A percentile compares a stretch with the other conserved stretches of the same genome.
These are phyloP conservation scores for Microctenopoma steveboyesi DNA, from an alignment of 2,797 vertebrate genomes.

Conservation along the genomic window DNA sequence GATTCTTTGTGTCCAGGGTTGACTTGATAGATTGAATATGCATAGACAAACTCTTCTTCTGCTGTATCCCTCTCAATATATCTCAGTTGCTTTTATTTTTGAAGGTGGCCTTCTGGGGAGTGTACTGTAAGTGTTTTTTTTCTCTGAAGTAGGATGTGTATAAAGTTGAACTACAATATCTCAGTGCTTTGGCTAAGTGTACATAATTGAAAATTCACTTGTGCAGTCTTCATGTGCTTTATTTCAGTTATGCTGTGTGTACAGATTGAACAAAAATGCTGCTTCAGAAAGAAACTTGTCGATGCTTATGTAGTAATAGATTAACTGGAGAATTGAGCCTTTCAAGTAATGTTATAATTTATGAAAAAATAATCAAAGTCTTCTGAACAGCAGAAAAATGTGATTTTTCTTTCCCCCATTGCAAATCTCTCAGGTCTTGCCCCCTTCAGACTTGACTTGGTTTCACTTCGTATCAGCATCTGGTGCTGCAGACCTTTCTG, in stretches of 20 bases:
- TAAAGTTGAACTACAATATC: conserved; percentile 29
- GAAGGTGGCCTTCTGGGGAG: conserved; percentile 62
- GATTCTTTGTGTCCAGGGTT: not conserved
- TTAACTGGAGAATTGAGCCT: not conserved
- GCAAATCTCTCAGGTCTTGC: conserved; percentile 6
- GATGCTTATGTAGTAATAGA: conserved; percentile 8
- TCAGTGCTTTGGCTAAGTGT: conserved; percentile 61
- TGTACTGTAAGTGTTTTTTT: conserved; percentile 31
- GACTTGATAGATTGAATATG: not conserved
- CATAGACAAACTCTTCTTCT: not conserved
- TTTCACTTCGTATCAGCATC: not conserved
- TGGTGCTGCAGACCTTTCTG: not conserved
- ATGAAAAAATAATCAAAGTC: conserved; percentile 16
- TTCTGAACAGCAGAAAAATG: not conserved
- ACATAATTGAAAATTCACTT: conserved; percentile 30
- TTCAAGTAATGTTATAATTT: conserved; percentile 23
- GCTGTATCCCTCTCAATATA: not conserved
- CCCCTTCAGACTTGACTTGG: not conserved
- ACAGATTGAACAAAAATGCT: conserved; percentile 47
- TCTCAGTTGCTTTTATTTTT: conserved; percentile 32
- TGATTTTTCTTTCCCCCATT: not conserved
- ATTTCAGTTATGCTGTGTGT: conserved; percentile 45
- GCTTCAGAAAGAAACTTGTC: conserved; percentile 16
- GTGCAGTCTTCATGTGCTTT: conserved; percentile 37
- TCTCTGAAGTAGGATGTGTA: conserved; percentile 29